Evolutionary conservation across 2,888 invertebrate species (phyloP), one percentile per base, ranked within the genome.

Genomic region (Pilophorus perplexus): DNA sequence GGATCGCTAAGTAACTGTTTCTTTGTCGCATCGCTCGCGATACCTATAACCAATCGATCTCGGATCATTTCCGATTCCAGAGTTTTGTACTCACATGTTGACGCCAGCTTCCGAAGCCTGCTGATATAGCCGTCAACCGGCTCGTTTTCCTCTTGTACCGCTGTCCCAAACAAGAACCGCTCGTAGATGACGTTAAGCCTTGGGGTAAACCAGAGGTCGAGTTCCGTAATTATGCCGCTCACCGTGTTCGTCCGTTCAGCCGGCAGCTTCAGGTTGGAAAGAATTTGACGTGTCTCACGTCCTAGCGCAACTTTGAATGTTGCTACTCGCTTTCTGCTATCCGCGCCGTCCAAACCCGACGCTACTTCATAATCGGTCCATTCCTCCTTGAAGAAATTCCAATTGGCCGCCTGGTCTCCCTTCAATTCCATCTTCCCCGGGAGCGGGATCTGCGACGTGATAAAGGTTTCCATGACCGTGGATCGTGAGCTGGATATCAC

Each of bases 171-270:
- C 6, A 52, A 16, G 38, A 52, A 50, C n/a, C 50, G 38, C 16
- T 64, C 52, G 37, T 64, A 64, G 14, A 64, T 50, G 1, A 64
- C 50, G 40, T 64, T 64, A 1, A 38, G 18, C 14, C 52, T 37
- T 0, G 22, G 64, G 20, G 18, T 48, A 23, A 50, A 64, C 23
- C 37, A 64, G n/a, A 37, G 20, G 38, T 64, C 64, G 1, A 64
- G 37, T 33, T 22, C 37, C 12, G 2, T 10, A 20, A 64, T 64
- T n/a, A 64, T 40, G 10, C 38, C 52, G 6, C 6, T 33, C 8
- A 50, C 20, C 14, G 20, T 64, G 14, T 20, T 25, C n/a, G 23
- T 33, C 23, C 14, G 50, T n/a, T 37, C 50, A 22, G 10, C 50
- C 16, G 18, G 12, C 1, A 64, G 23, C 23, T 64, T 52, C 37